A percentile compares a stretch with the other conserved stretches of the same genome.
These are phyloP conservation scores for Rotaria socialis DNA, from an alignment of 2,888 invertebrate species.

Conservation along the genomic window DNA sequence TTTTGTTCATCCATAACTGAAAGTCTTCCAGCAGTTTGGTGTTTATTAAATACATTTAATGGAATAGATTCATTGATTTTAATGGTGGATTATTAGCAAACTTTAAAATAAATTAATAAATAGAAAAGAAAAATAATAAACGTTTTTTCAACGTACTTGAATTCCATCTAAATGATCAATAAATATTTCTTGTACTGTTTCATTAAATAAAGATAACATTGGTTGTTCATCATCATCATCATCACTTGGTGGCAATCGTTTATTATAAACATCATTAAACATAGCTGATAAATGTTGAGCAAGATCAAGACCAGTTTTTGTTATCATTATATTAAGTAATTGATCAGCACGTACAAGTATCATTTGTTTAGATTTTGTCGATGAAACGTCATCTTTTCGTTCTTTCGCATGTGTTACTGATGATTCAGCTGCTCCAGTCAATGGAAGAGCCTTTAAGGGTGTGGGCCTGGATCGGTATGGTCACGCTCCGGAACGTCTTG, in stretches of 20 bases:
- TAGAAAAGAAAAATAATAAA: neutral
- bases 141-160: neutral
- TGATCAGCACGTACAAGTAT: neutral
- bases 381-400: neutral
- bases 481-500: too few species aligned
- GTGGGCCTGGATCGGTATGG: too few species aligned
- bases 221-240: slow-evolving; percentile 8
- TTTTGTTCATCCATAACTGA: slow-evolving; percentile 28
- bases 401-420: neutral
- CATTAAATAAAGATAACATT: slow-evolving; percentile 17
- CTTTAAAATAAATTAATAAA: neutral
- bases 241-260: neutral
- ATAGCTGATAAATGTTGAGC: slow-evolving; percentile 4
- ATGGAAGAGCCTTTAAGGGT: neutral
- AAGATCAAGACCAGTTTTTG: neutral
- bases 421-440: too few species aligned
- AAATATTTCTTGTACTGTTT: neutral
- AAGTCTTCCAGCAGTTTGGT: neutral
- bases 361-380: neutral
- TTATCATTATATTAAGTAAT: slow-evolving; percentile 12
- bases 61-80: neutral
- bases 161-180: neutral
- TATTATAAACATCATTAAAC: slow-evolving; percentile 8
- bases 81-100: neutral
- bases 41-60: neutral